phyloP scores from a whole-genome alignment of 2,888 invertebrate species.

The Nycteola revayana region DNA sequence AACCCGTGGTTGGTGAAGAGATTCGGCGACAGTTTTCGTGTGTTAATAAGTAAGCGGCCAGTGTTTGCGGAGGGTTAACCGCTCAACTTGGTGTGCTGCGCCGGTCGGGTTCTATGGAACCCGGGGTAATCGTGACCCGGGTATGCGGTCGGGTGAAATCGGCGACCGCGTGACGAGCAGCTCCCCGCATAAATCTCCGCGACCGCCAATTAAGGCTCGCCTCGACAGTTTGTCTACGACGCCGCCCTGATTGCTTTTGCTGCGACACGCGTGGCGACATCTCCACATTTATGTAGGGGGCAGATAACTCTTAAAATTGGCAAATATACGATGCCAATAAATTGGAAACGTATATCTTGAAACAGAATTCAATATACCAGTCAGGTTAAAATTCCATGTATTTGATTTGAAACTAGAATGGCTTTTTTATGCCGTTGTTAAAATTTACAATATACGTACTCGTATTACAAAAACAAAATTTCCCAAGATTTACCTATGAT shows the following conservation, averaged over 20 bases:
- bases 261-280: conserved; percentile 43
- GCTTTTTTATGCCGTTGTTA: too few relatives aligned
- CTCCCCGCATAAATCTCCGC: conserved; percentile 78
- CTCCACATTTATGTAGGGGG: conserved; percentile 20
- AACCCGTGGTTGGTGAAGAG: conserved; percentile 18
- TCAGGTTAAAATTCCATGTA: too few relatives aligned
- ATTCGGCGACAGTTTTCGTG: conserved; percentile 20
- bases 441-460: too few relatives aligned
- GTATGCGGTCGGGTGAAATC: conserved; percentile 45
- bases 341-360: too few relatives aligned
- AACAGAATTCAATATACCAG: too few relatives aligned
- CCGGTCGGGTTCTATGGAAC: conserved; percentile 24
- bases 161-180: conserved; percentile 66
- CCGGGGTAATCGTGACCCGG: conserved; percentile 26
- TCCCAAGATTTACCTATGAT: too few relatives aligned
- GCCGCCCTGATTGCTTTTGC: conserved; percentile 81
- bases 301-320: conserved; percentile 28
- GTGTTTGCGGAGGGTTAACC: conserved; percentile 40
- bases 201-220: conserved; percentile 80
- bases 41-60: conserved; percentile 39
- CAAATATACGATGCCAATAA: conserved; percentile 30
- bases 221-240: conserved; percentile 80
- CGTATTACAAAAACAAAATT: too few relatives aligned
- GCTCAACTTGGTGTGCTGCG: conserved; percentile 16
- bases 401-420: too few relatives aligned